These are phyloP conservation scores for Triplophysa siluroides DNA, from an alignment of 2,113 vertebrate species.

Conservation along the genomic window DNA sequence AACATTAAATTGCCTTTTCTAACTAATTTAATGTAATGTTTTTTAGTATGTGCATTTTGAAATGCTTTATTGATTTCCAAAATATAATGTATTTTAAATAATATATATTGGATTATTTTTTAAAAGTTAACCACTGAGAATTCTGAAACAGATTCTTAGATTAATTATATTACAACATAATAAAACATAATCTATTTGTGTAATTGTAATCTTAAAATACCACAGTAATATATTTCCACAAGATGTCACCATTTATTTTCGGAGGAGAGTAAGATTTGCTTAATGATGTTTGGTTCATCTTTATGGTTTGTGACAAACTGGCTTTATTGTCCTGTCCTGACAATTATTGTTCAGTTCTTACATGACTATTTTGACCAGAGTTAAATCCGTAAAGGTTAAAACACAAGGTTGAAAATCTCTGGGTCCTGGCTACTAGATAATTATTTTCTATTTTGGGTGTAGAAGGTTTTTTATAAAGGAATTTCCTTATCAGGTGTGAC, in stretches of 20 bases:
- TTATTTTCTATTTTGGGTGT: too few species aligned
- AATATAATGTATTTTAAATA: too few species aligned
- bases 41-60: too few species aligned
- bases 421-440: too few species aligned
- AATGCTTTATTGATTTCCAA: too few species aligned
- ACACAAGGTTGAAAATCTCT: neutral
- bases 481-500: too few species aligned
- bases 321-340: neutral
- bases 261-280: neutral
- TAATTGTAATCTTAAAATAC: conserved; percentile 15
- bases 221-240: conserved; percentile 56
- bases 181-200: neutral
- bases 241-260: conserved; percentile 69
- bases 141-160: too few species aligned
- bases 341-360: neutral
- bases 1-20: too few species aligned
- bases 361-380: neutral
- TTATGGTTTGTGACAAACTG: neutral
- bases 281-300: neutral
- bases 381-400: neutral
- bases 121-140: too few species aligned
- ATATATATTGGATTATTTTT: too few species aligned
- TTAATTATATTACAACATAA: neutral
- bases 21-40: too few species aligned
- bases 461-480: too few species aligned